Conservation (phyloP, 1,140 invertebrate genomes). For the Dinoponera quadriceps region DNA sequence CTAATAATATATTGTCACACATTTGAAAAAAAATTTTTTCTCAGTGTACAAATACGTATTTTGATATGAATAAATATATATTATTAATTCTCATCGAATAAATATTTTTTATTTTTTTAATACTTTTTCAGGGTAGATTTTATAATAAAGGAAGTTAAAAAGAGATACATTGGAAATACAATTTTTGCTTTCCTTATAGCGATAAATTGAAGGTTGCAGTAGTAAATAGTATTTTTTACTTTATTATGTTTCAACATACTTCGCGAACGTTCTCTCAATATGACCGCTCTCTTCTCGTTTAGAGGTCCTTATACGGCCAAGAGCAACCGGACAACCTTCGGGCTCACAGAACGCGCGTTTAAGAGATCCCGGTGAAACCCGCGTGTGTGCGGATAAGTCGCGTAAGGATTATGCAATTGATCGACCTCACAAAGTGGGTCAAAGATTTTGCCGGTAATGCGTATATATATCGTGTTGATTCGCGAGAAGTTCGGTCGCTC, state of each 20-base stretch:
- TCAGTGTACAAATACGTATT: too few relatives aligned
- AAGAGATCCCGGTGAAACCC: conserved; percentile 10
- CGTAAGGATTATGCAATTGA: conserved; percentile 62
- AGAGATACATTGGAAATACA: too few relatives aligned
- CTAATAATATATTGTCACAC: too few relatives aligned
- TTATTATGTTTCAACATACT: background rate
- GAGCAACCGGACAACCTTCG: conserved; percentile 65
- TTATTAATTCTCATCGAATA: too few relatives aligned
- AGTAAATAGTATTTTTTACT: background rate
- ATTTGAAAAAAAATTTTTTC: too few relatives aligned
- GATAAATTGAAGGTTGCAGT: background rate
- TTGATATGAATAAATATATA: too few relatives aligned
- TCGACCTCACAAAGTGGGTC: conserved; percentile 62
- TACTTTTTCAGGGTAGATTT: too few relatives aligned
- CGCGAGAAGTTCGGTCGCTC: conserved; percentile 29
- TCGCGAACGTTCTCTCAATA: background rate
- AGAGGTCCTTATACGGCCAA: conserved; percentile 65
- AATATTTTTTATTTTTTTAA: too few relatives aligned
- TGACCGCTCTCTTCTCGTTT: conserved; percentile 54
- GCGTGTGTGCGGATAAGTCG: conserved; percentile 12
- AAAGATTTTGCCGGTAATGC: conserved; percentile 58
- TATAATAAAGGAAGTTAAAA: background rate
- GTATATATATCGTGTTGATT: conserved; percentile 25
- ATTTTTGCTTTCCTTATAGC: background rate
- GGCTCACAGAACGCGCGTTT: conserved; percentile 18